Evolutionary conservation across 1,140 invertebrate species (phyloP), one percentile per base, ranked within the genome.

Genomic region (Meteorus sp.): DNA sequence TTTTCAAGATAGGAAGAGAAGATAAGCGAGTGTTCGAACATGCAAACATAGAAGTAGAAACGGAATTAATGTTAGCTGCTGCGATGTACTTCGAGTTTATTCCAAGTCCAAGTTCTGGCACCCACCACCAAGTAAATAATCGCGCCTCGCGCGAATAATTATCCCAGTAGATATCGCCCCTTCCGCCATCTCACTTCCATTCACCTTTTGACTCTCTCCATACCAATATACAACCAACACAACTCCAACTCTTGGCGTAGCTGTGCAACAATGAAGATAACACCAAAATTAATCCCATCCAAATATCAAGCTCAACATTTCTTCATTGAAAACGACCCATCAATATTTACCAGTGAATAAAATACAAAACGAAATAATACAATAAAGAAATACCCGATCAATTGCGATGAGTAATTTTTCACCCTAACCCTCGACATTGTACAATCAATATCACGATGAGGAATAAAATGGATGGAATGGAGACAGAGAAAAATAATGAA

Each of bases 11-110:
- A 15, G 17, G 15, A 11, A 11, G 15, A 23, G 22, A 45, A n/a
- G 8, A 11, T 0, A 15, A 22, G 45, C 23, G 20, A 1, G 22
- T n/a, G n/a, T n/a, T n/a, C 11, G 45, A 48, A 13, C 29, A n/a
- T 20, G 50, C 13, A 52, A 52, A 52, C 33, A 17, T 23, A 48
- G 45, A 8, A 31, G 45, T 31, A 17, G 23, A 48, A 17, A 48
- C 39, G 9, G 39, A 48, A 48, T 48, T 48, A 48, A 48, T 48
- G 45, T 23, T 48, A 19, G 45, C 50, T 52, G 33, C 22, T 52
- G 50, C 27, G 31, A 22, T 11, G 31, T 33, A 35, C 31, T 52
- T 17, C 29, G 37, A 35, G 50, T 52, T 52, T 52, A 35, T 35
- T 52, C 37, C 50, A 52, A 52, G 50, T 52, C 33, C 29, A 52